Conservation (phyloP, 2,113 vertebrate species). For the Neogobius melanostomus region DNA sequence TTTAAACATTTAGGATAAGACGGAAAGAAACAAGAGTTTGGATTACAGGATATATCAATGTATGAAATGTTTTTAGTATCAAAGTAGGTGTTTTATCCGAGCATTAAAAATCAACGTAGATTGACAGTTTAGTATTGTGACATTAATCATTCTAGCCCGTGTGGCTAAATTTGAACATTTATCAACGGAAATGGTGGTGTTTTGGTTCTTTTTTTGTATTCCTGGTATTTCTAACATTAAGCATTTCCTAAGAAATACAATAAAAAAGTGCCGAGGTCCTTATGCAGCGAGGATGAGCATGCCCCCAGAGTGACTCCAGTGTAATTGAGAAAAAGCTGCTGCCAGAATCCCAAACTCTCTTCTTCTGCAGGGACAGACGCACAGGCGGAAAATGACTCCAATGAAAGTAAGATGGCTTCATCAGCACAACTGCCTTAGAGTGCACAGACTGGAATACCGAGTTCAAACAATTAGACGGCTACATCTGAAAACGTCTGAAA, state of each 20-base stretch:
- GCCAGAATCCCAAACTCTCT: neutral
- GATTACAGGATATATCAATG: too few species aligned
- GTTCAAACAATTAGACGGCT: neutral
- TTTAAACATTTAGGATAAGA: too few species aligned
- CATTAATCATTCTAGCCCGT: too few species aligned
- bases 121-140: too few species aligned
- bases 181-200: too few species aligned
- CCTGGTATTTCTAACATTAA: neutral
- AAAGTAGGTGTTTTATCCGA: too few species aligned
- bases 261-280: neutral
- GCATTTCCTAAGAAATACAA: neutral
- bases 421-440: neutral
- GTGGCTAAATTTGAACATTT: too few species aligned
- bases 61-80: too few species aligned
- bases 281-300: neutral
- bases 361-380: constrained; percentile 5
- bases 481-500: neutral
- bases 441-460: neutral
- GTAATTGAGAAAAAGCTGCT: constrained; percentile 12
- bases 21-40: too few species aligned
- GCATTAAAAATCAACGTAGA: too few species aligned
- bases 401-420: constrained; percentile 18
- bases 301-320: neutral
- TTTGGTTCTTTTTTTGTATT: neutral
- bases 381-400: neutral